Percentiles rank a stretch among this genome's conserved stretches.
Conservation (phyloP, 2,888 invertebrate genomes). For the Pandemis heparana region DNA sequence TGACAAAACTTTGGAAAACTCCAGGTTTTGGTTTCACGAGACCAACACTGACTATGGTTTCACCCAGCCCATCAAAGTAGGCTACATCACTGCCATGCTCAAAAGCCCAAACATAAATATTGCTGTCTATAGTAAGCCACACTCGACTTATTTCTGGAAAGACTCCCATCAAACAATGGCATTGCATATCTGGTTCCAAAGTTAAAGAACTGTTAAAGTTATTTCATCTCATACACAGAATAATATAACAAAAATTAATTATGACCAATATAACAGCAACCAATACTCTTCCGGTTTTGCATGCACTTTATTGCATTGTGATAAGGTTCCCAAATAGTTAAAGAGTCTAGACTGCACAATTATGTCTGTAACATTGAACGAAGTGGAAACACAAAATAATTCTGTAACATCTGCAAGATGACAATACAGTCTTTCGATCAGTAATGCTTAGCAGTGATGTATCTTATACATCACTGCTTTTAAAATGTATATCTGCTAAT, state of each 20-base stretch:
- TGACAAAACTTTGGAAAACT: constrained; percentile 96
- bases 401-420: not conserved
- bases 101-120: constrained; percentile 99
- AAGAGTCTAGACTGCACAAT: too few species aligned
- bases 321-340: too few species aligned
- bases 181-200: constrained; percentile 92
- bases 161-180: constrained; percentile 98
- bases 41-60: constrained; percentile 97
- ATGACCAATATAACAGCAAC: too few species aligned
- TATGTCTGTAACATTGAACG: not conserved
- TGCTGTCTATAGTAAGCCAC: constrained; percentile 99
- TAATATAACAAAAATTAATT: not conserved
- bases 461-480: too few species aligned
- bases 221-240: not conserved
- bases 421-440: not conserved
- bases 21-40: constrained; percentile 94
- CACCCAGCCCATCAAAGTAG: constrained; percentile 97
- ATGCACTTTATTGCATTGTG: too few species aligned
- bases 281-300: too few species aligned
- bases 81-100: constrained; percentile 98
- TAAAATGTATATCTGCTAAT: too few species aligned
- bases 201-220: constrained; percentile 51
- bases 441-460: not conserved
- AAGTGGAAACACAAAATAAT: not conserved
- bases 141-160: constrained; percentile 98